phyloP scores from a whole-genome alignment of 2,888 invertebrate genomes.

The Melanostoma mellinum region DNA sequence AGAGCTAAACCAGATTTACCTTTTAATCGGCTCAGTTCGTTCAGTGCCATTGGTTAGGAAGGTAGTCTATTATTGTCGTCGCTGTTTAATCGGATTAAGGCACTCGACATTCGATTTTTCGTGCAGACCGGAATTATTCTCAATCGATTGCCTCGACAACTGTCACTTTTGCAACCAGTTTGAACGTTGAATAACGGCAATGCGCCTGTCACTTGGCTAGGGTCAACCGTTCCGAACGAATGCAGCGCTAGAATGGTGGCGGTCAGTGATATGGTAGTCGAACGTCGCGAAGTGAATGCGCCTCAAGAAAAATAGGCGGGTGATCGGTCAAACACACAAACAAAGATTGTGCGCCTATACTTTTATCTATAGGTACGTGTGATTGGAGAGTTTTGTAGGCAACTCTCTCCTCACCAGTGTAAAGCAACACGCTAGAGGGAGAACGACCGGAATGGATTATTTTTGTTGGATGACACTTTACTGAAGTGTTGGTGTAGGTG shows the following conservation, averaged over 20 bases:
- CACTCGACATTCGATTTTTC: constrained; percentile 29
- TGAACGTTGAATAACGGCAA: constrained; percentile 56
- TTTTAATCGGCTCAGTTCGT: constrained; percentile 78
- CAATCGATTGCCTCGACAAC: constrained; percentile 30
- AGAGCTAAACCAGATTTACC: constrained; percentile 42
- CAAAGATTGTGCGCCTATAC: neutral
- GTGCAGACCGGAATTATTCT: constrained; percentile 8
- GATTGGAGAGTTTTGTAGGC: constrained; percentile 60
- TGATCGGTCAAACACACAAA: constrained; percentile 31
- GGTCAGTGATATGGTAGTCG: constrained; percentile 65
- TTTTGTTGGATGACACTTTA: constrained; percentile 61
- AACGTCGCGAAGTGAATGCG: constrained; percentile 57
- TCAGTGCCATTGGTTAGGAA: constrained; percentile 81
- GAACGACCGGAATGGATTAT: constrained; percentile 42
- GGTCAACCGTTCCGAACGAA: constrained; percentile 63
- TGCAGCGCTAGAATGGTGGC: constrained; percentile 65
- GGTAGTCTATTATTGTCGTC: constrained; percentile 75
- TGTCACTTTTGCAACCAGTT: constrained; percentile 32
- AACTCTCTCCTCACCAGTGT: constrained; percentile 40
- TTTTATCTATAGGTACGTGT: neutral
- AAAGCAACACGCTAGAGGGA: constrained; percentile 55
- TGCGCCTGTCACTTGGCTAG: constrained; percentile 65
- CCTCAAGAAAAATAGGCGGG: constrained; percentile 59
- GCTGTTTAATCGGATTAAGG: constrained; percentile 60
- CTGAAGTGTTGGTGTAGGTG: constrained; percentile 63